Evolutionary conservation across 2,888 invertebrate species (phyloP).

Genomic region (Morpho achilles): DNA sequence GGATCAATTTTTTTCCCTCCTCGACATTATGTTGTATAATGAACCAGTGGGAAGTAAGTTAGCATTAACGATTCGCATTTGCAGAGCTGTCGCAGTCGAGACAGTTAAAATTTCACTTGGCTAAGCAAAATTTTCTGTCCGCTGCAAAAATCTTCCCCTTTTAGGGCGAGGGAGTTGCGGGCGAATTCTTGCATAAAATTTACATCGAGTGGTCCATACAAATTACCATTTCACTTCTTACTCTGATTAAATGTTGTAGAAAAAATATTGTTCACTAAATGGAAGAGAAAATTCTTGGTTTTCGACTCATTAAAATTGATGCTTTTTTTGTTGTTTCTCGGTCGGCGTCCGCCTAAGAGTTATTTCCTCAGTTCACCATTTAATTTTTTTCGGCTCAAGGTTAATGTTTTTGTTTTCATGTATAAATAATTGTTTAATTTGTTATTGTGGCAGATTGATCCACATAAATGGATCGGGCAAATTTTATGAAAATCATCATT

Average conservation of each 20-base stretch:
- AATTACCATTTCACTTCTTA: constrained; percentile 78
- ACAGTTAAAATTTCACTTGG: constrained; percentile 79
- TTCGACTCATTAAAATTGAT: constrained; percentile 68
- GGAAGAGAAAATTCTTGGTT: constrained; percentile 75
- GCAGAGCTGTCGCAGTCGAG: constrained; percentile 74
- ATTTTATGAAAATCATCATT: too few relatives aligned
- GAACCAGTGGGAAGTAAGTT: constrained; percentile 74
- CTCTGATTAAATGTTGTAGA: constrained; percentile 79
- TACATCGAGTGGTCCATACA: constrained; percentile 79
- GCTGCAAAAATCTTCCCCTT: constrained; percentile 75
- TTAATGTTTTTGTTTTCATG: constrained; percentile 27
- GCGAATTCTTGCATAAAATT: constrained; percentile 78
- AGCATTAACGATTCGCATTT: constrained; percentile 77
- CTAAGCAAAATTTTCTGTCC: constrained; percentile 78
- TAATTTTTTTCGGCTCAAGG: constrained; percentile 31
- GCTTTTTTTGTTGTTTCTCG: constrained; percentile 40
- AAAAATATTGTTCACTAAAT: constrained; percentile 77
- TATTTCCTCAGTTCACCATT: constrained; percentile 50
- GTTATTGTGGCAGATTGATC: not conserved
- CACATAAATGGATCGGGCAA: too few relatives aligned
- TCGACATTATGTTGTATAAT: constrained; percentile 76
- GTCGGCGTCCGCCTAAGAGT: constrained; percentile 34
- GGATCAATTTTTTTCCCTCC: constrained; percentile 53
- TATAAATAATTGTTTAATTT: constrained; percentile 31
- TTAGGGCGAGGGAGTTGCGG: constrained; percentile 65